Evolutionary conservation across 1,140 invertebrate species (phyloP).

Genomic region (Artemia franciscana): DNA sequence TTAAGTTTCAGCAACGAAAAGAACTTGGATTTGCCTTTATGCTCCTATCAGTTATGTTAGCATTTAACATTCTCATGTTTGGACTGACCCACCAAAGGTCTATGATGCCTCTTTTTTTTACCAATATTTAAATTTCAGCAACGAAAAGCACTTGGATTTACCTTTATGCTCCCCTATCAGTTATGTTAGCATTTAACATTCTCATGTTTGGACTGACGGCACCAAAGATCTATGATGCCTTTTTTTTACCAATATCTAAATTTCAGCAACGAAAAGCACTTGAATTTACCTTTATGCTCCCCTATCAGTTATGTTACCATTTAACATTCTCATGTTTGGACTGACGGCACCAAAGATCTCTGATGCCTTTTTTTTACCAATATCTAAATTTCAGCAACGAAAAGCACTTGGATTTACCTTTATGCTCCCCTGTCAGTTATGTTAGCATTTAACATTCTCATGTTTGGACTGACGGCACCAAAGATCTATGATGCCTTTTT

Average conservation of each 20-base stretch:
- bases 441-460: conserved; percentile 37
- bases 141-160: conserved; percentile 21
- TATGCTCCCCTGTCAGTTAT: conserved; percentile 42
- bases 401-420: conserved; percentile 29
- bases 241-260: too few species aligned
- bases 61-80: conserved; percentile 44
- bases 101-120: too few species aligned
- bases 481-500: conserved; percentile 37
- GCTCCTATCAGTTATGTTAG: conserved; percentile 40
- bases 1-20: not conserved
- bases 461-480: conserved; percentile 43
- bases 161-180: conserved; percentile 44
- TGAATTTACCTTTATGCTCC: conserved; percentile 42
- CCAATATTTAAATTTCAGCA: too few species aligned
- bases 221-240: conserved; percentile 33
- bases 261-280: not conserved
- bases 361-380: too few species aligned
- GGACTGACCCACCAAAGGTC: conserved; percentile 41
- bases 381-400: not conserved
- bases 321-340: conserved; percentile 43
- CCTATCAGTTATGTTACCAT: conserved; percentile 36
- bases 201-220: conserved; percentile 44
- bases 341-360: conserved; percentile 42
- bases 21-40: conserved; percentile 34
- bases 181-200: conserved; percentile 41